Conservation (phyloP, 2,113 vertebrate species). For the Cettia cetti region DNA sequence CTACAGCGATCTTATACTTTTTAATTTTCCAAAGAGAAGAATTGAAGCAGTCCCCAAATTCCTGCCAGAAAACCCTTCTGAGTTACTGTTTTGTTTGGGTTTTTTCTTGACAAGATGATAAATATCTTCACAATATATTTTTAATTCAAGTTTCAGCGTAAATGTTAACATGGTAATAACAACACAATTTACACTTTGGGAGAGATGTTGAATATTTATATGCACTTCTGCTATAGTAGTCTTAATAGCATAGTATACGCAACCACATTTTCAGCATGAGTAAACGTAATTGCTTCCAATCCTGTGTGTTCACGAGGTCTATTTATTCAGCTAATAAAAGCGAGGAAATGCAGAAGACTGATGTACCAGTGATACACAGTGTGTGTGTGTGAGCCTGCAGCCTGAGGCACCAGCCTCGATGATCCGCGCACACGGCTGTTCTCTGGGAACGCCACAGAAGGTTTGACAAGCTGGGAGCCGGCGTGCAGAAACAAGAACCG, state of each 20-base stretch:
- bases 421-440: accelerated
- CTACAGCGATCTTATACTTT: neutral
- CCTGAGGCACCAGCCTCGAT: neutral
- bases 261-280: neutral
- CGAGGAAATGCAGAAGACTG: neutral
- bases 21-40: neutral
- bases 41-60: neutral
- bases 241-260: neutral
- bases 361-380: accelerated
- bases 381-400: neutral
- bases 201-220: neutral
- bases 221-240: neutral
- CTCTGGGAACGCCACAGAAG: no score
- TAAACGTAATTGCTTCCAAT: neutral
- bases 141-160: neutral
- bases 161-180: neutral
- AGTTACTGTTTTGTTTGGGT: neutral
- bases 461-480: neutral
- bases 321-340: neutral
- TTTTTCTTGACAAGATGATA: neutral
- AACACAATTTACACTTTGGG: neutral
- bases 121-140: neutral
- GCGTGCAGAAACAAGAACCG: accelerated
- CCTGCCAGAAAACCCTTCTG: neutral
- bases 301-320: neutral